Percentiles rank a stretch among this genome's conserved stretches.
Evolutionary conservation across 2,113 vertebrate genomes (phyloP).

Genomic region (Pachycephala philippinensis): DNA sequence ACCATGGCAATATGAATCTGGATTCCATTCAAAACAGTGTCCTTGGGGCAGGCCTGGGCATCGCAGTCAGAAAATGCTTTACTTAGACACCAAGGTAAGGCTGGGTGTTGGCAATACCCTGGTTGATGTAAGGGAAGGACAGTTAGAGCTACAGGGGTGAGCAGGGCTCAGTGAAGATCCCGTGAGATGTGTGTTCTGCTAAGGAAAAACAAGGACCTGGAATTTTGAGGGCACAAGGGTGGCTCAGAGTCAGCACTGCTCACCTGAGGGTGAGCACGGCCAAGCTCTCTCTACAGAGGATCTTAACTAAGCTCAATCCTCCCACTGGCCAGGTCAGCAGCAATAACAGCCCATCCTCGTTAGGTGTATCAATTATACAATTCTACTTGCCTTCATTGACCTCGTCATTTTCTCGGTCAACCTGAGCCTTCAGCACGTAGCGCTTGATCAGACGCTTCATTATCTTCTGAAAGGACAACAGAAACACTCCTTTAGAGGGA

Average conservation of each 20-base stretch:
- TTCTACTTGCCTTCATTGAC: slow-evolving; percentile 90
- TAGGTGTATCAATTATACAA: not conserved
- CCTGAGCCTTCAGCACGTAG: slow-evolving; percentile 94
- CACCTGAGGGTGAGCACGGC: accelerated
- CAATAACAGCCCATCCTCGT: not conserved
- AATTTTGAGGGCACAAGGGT: not conserved
- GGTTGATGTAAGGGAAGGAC: not conserved
- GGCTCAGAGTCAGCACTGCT: not conserved
- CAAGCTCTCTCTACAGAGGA: not conserved
- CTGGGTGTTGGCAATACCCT: not conserved
- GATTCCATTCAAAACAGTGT: not conserved
- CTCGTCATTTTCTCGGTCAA: slow-evolving; percentile 94
- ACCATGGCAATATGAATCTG: not conserved
- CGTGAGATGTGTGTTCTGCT: not conserved
- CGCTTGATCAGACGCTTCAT: slow-evolving; percentile 98
- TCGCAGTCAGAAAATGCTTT: not conserved
- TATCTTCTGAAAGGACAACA: slow-evolving; percentile 83
- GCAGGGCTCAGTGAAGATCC: not conserved
- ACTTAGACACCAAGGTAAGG: not conserved
- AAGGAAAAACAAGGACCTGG: not conserved
- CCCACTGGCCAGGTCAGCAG: not conserved
- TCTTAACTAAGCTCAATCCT: not conserved
- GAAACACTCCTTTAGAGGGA: not conserved
- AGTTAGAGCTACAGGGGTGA: not conserved
- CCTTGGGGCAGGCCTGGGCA: not conserved